These are phyloP conservation scores for Chydorus sphaericus DNA, from an alignment of 2,888 invertebrate species.

Conservation along the genomic window DNA sequence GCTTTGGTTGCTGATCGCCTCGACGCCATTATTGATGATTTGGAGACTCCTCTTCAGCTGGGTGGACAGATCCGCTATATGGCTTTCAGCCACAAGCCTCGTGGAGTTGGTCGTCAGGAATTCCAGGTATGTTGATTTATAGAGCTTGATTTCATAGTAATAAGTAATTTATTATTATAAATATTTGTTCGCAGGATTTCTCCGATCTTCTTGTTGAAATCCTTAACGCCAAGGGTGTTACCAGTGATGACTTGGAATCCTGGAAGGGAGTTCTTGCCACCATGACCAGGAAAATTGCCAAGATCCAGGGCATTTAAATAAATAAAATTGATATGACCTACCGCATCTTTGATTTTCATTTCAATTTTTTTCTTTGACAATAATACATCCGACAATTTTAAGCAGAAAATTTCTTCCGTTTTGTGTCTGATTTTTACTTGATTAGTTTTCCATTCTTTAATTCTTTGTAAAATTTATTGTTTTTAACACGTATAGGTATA, in stretches of 20 bases:
- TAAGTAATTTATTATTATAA: no score
- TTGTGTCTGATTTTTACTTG: no score
- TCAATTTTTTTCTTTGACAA: neutral
- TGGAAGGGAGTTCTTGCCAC: neutral
- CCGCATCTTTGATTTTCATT: neutral
- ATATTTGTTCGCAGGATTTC: no score
- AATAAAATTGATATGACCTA: neutral
- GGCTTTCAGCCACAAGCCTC: slow-evolving; percentile 10
- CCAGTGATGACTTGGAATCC: neutral
- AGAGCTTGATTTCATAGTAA: neutral
- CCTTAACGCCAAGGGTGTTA: neutral
- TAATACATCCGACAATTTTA: neutral
- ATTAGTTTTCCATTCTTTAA: no score
- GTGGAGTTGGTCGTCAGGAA: slow-evolving; percentile 4
- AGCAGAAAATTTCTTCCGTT: no score
- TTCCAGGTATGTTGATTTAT: neutral
- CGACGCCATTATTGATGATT: slow-evolving; percentile 33
- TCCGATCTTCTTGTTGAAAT: neutral
- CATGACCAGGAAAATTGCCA: neutral
- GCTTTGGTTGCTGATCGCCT: slow-evolving; percentile 31
- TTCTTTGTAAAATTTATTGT: no score
- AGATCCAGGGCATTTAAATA: neutral
- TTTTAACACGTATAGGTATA: no score
- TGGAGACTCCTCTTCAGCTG: slow-evolving; percentile 28
- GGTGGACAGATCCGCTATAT: slow-evolving; percentile 11